Base-by-base conservation (phyloP, 2,797 vertebrate genomes). In the Eremophila alpestris region DNA sequence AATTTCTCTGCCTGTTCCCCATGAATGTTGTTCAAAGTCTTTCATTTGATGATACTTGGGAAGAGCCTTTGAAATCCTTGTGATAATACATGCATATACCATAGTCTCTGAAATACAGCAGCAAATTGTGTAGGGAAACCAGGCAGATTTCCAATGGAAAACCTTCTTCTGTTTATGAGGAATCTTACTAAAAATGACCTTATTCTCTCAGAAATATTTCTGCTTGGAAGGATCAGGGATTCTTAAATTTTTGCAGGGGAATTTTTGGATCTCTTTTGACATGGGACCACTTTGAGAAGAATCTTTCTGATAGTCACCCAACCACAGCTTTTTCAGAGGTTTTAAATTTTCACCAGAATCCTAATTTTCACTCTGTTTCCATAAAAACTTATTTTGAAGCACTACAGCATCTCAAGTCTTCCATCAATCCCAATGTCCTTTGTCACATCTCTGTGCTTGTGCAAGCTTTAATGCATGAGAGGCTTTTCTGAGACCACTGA, bases 391-490 rank as follows among this genome's bases (percentile, higher is more conserved):
- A 2, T 9, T 89, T 11, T 19, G 51, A 85, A 62, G 9, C 4
- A 17, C 5, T 15, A 0, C 20, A 59, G 29, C 1, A 6, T 32
- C 46, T 16, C 24, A 24, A 16, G 9, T 8, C 15, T 40, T 23
- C n/a, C 29, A 38, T 24, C 38, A 40, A 0, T 0, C 6, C 43
- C 62, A 36, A 20, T 3, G 26, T 36, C 12, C 7, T 38, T 38
- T 16, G 26, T 63, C 49, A 65, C 8, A 8, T 13, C 16, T n/a
- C 30, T 10, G 13, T 30, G 36, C 10, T 34, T 58, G 9, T 24
- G 6, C 45, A 70, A 38, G 5, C 6, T 82, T 36, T 43, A n/a
- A 43, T 9, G 16, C 5, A 30, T 1, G 17, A 41, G 8, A 11
- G 9, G 5, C 13, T 67, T 70, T 41, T 3, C 7, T 11, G 13